phyloP scores from a whole-genome alignment of 2,113 vertebrate genomes.

The Notechis scutatus region DNA sequence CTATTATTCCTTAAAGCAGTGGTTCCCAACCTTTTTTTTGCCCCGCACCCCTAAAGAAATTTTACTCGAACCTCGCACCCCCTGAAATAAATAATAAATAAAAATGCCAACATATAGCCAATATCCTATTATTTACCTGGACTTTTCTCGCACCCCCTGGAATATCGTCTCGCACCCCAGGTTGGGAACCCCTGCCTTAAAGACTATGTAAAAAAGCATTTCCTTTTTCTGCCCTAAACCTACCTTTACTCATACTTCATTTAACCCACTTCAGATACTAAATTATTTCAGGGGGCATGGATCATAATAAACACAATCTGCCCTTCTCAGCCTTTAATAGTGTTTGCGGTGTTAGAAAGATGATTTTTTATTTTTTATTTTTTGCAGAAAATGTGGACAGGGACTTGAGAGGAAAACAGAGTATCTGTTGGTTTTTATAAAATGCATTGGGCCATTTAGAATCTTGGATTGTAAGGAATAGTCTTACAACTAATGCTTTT shows the following conservation, averaged over 20 bases:
- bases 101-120: too few species aligned
- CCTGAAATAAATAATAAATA: too few species aligned
- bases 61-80: too few species aligned
- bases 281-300: not conserved
- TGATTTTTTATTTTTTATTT: not conserved
- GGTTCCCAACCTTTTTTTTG: too few species aligned
- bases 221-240: not conserved
- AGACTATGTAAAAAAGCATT: not conserved
- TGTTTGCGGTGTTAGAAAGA: not conserved
- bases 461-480: not conserved
- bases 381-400: not conserved
- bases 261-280: not conserved
- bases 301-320: not conserved
- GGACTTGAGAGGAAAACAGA: not conserved
- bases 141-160: too few species aligned
- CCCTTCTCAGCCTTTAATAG: not conserved
- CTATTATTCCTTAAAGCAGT: not conserved
- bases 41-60: too few species aligned
- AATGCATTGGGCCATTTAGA: not conserved
- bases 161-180: too few species aligned
- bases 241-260: not conserved
- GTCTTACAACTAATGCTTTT: not conserved
- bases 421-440: not conserved
- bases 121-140: too few species aligned
- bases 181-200: not conserved